A percentile compares a stretch with the other conserved stretches of the same genome.
Evolutionary conservation across 2,888 invertebrate species (phyloP).

Genomic region (Cephus pulcher): DNA sequence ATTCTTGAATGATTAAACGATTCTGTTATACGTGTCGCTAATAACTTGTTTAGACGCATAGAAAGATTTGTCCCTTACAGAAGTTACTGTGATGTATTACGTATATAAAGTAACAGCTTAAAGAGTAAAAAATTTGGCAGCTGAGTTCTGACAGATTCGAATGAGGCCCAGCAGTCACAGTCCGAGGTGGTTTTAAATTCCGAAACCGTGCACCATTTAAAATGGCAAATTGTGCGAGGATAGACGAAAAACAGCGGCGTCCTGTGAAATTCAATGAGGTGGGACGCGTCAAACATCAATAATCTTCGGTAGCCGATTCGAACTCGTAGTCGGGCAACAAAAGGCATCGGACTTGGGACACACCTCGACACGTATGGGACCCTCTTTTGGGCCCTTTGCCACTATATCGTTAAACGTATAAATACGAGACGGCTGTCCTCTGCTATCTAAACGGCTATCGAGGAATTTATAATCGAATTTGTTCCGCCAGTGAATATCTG

Average conservation of each 20-base stretch:
- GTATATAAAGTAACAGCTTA: background rate
- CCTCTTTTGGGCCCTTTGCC: background rate
- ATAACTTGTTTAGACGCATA: background rate
- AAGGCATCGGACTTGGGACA: background rate
- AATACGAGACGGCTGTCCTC: background rate
- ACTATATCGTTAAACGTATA: background rate
- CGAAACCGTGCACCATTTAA: conserved; percentile 1
- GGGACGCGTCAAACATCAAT: conserved; percentile 11
- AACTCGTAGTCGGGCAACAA: background rate
- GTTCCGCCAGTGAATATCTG: conserved; percentile 1
- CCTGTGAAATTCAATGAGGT: conserved; percentile 27
- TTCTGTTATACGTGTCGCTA: background rate
- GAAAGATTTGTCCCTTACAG: background rate
- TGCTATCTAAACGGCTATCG: conserved; percentile 5
- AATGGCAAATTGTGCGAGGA: conserved; percentile 23
- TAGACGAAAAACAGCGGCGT: conserved; percentile 18
- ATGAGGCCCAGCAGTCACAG: background rate
- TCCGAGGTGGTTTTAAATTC: background rate
- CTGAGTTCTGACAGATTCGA: background rate
- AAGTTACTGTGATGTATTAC: background rate
- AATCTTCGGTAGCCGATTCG: background rate
- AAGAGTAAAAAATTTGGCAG: background rate
- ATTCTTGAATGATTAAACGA: background rate
- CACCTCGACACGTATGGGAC: background rate
- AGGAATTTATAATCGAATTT: conserved; percentile 6